Conservation (phyloP, 2,797 vertebrate species). For the Pseudotriccus pelzelni region DNA sequence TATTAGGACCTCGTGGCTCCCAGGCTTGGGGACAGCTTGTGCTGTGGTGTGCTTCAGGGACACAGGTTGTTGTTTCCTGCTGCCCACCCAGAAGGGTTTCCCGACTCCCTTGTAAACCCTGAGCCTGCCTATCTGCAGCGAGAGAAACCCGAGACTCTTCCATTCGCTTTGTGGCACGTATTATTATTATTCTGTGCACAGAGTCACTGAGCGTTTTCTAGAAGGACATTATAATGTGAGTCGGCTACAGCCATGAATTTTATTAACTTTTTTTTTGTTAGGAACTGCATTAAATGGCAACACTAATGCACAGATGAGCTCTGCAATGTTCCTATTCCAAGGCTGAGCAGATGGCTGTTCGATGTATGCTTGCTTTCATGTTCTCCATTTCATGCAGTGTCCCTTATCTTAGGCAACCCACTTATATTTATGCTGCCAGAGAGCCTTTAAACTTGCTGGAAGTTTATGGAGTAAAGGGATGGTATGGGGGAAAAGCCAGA, state of each 20-base stretch:
- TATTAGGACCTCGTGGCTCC: neutral
- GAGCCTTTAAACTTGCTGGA: constrained; percentile 48
- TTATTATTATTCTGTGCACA: constrained; percentile 65
- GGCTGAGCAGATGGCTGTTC: constrained; percentile 60
- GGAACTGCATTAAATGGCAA: constrained; percentile 56
- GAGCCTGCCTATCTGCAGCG: constrained; percentile 1
- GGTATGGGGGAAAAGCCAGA: constrained; percentile 33
- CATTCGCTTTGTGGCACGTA: neutral
- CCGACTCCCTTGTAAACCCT: neutral
- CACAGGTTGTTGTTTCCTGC: constrained; percentile 44
- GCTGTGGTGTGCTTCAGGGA: constrained; percentile 33
- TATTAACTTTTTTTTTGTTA: constrained; percentile 66
- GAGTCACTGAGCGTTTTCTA: constrained; percentile 15
- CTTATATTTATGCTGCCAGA: constrained; percentile 28
- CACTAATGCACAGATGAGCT: constrained; percentile 56
- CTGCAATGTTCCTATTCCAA: constrained; percentile 52
- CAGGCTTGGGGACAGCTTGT: neutral
- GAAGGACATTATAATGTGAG: constrained; percentile 60
- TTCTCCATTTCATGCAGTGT: constrained; percentile 54
- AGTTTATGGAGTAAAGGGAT: constrained; percentile 47
- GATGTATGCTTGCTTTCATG: constrained; percentile 49
- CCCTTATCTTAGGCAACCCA: constrained; percentile 37
- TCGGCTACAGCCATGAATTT: constrained; percentile 59
- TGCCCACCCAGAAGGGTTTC: constrained; percentile 1
- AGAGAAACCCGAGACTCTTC: constrained; percentile 35